These are phyloP conservation scores for Philotrypesis tridentata DNA, from an alignment of 1,140 invertebrate genomes.

Conservation along the genomic window DNA sequence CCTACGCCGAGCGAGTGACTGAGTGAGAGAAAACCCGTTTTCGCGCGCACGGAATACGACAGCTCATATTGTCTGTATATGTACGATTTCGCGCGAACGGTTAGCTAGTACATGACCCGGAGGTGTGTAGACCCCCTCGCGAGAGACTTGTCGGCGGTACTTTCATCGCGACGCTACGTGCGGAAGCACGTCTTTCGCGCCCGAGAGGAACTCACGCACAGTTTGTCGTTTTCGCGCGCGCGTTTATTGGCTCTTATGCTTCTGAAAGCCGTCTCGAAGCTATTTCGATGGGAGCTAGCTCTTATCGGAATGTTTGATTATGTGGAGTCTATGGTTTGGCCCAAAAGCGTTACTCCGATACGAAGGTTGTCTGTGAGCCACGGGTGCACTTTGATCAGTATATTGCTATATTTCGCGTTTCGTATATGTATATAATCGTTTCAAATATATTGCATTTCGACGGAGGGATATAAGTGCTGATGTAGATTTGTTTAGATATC, in stretches of 20 bases:
- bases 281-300: neutral
- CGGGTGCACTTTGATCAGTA: neutral
- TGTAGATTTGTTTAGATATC: too few species aligned
- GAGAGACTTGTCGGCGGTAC: neutral
- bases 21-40: conserved; percentile 10
- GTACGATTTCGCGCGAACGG: conserved; percentile 17
- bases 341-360: neutral
- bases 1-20: neutral
- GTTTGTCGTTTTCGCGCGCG: conserved; percentile 9
- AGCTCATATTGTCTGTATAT: neutral
- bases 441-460: too few species aligned
- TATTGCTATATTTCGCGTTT: too few species aligned
- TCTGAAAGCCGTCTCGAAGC: neutral
- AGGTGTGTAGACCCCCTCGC: neutral
- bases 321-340: too few species aligned
- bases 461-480: too few species aligned
- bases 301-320: neutral
- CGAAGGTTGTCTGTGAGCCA: neutral
- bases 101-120: neutral
- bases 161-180: conserved; percentile 36
- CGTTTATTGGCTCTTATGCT: neutral
- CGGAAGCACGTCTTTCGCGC: conserved; percentile 12
- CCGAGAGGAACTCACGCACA: neutral
- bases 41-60: neutral
- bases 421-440: too few species aligned